Evolutionary conservation across 1,140 invertebrate genomes (phyloP).

Genomic region (Musca domestica): DNA sequence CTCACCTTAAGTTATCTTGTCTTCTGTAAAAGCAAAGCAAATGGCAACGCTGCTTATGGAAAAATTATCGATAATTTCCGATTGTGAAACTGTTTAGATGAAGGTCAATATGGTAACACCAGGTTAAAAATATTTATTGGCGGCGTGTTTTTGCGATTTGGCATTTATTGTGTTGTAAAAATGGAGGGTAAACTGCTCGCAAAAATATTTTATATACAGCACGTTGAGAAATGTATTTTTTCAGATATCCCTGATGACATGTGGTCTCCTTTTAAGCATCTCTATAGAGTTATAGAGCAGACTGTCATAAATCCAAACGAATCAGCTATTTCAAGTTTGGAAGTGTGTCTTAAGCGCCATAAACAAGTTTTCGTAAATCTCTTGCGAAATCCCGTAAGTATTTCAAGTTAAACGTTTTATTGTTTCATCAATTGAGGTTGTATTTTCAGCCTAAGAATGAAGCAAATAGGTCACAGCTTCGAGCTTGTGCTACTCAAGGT

Average conservation of each 20-base stretch:
- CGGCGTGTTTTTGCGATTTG: no score
- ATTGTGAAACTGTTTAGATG: no score
- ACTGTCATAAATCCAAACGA: constrained; percentile 66
- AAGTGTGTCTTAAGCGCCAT: constrained; percentile 74
- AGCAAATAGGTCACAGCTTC: constrained; percentile 74
- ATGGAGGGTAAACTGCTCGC: no score
- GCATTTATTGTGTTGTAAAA: no score
- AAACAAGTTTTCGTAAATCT: constrained; percentile 86
- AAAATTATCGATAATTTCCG: no score
- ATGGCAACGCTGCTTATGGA: no score
- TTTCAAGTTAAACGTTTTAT: neutral
- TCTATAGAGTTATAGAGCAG: constrained; percentile 70
- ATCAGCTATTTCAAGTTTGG: constrained; percentile 72
- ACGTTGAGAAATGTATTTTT: no score
- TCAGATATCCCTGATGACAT: constrained; percentile 63
- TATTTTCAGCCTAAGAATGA: constrained; percentile 67
- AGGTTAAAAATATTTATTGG: no score
- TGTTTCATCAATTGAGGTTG: neutral
- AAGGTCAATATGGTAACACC: no score
- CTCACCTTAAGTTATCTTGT: no score
- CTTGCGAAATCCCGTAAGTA: constrained; percentile 80
- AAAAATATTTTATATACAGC: no score
- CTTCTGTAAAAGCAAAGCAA: no score
- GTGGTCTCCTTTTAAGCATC: constrained; percentile 84
- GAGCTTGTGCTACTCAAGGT: constrained; percentile 76